Evolutionary conservation across 2,797 vertebrate genomes (phyloP).

Genomic region (Columba guinea): DNA sequence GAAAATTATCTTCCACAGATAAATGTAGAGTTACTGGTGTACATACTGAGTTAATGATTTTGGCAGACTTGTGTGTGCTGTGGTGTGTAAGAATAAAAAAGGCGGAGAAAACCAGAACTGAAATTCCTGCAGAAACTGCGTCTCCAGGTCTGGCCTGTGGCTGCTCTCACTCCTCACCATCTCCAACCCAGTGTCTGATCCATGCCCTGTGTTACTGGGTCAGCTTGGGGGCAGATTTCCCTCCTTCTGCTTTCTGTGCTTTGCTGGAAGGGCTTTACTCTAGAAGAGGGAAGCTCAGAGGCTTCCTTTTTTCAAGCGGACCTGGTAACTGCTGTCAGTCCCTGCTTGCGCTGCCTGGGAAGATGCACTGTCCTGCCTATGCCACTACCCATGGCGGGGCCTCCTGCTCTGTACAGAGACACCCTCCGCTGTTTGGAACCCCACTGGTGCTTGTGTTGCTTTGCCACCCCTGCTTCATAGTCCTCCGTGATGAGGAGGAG

Average conservation of each 20-base stretch:
- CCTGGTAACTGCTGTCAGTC: neutral
- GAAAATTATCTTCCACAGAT: neutral
- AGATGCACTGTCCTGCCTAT: accelerated
- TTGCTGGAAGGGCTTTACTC: neutral
- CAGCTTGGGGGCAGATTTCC: accelerated
- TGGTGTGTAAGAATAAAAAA: neutral
- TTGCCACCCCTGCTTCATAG: neutral
- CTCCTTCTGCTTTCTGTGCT: neutral
- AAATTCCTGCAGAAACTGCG: neutral
- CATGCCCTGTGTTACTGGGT: neutral
- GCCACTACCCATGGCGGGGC: accelerated
- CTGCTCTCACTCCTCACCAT: neutral
- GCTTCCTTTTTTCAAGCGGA: neutral
- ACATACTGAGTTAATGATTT: neutral
- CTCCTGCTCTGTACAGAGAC: neutral
- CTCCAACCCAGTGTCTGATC: neutral
- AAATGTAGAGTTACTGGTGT: neutral
- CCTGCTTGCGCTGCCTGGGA: neutral
- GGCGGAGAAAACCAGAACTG: neutral
- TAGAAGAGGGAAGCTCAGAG: neutral
- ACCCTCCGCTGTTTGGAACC: neutral
- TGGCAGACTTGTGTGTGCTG: neutral
- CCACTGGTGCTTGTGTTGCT: accelerated
- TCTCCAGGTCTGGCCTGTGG: neutral
- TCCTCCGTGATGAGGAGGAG: accelerated